These are phyloP conservation scores for Harlomillsia oculata DNA, from an alignment of 1,140 invertebrate species.

Conservation along the genomic window DNA sequence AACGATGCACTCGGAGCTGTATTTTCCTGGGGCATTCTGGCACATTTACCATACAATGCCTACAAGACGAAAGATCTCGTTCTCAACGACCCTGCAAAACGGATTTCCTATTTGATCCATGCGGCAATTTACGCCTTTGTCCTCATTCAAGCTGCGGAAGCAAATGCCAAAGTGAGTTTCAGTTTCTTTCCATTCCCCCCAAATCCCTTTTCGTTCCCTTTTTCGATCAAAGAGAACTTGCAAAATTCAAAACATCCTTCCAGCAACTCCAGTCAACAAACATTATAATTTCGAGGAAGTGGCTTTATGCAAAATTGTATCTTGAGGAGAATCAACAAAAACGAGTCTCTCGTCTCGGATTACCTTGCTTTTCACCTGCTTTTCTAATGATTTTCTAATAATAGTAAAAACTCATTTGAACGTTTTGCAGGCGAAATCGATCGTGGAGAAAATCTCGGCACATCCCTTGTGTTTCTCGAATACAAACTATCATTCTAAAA, in stretches of 20 bases:
- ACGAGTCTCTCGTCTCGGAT: no score
- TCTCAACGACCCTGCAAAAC: slow-evolving; percentile 8
- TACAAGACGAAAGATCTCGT: slow-evolving; percentile 18
- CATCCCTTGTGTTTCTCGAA: not conserved
- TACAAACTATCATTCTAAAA: slow-evolving; percentile 2
- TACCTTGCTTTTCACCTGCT: no score
- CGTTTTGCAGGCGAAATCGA: slow-evolving; percentile 4
- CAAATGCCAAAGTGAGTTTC: slow-evolving; percentile 2
- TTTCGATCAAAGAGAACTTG: no score
- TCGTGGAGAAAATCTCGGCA: slow-evolving; percentile 6
- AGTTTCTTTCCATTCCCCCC: no score
- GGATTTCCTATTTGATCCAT: slow-evolving; percentile 12
- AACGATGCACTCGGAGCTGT: not conserved
- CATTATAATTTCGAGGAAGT: no score
- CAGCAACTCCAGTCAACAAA: no score
- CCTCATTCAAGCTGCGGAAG: slow-evolving; percentile 4
- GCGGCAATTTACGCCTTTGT: slow-evolving; percentile 1
- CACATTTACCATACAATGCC: slow-evolving; percentile 12
- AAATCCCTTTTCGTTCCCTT: no score
- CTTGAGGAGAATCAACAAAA: no score
- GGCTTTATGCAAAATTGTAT: no score
- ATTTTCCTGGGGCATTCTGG: slow-evolving; percentile 7
- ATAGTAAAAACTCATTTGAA: not conserved
- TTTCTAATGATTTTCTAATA: no score
- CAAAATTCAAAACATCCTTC: no score